Conservation (phyloP, 1,140 invertebrate genomes). For the Drosophila sturtevanti region DNA sequence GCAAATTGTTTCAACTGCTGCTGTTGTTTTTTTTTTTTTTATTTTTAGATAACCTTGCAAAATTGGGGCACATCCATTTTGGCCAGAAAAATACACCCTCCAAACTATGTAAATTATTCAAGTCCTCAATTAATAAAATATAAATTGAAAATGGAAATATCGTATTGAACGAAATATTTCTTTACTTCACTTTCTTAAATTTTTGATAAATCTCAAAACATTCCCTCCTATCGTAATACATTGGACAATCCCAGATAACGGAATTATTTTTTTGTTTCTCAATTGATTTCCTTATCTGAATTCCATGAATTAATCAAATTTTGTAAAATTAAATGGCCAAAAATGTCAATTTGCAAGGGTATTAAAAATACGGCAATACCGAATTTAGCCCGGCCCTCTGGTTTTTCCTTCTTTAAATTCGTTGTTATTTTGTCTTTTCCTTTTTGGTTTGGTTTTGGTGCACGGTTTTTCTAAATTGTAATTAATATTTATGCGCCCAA, state of each 20-base stretch:
- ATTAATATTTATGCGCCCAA: conserved; percentile 76
- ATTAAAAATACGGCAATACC: not conserved
- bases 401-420: not conserved
- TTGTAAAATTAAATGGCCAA: not conserved
- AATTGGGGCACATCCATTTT: conserved; percentile 19
- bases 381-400: not conserved
- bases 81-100: conserved; percentile 24
- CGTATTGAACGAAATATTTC: too few species aligned
- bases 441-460: conserved; percentile 28
- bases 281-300: too few species aligned
- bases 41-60: not conserved
- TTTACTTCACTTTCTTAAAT: too few species aligned
- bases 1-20: not conserved
- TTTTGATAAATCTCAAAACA: too few species aligned
- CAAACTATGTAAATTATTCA: too few species aligned
- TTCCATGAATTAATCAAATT: too few species aligned
- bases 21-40: not conserved
- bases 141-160: too few species aligned
- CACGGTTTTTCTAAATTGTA: conserved; percentile 55
- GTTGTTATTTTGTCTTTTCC: conserved; percentile 21
- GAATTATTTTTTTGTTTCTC: conserved; percentile 30
- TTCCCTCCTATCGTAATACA: too few species aligned
- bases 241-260: too few species aligned
- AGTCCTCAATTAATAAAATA: too few species aligned
- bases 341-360: not conserved